These are phyloP conservation scores for Lasioglossum pauxillum DNA, from an alignment of 2,888 invertebrate genomes.

Conservation along the genomic window DNA sequence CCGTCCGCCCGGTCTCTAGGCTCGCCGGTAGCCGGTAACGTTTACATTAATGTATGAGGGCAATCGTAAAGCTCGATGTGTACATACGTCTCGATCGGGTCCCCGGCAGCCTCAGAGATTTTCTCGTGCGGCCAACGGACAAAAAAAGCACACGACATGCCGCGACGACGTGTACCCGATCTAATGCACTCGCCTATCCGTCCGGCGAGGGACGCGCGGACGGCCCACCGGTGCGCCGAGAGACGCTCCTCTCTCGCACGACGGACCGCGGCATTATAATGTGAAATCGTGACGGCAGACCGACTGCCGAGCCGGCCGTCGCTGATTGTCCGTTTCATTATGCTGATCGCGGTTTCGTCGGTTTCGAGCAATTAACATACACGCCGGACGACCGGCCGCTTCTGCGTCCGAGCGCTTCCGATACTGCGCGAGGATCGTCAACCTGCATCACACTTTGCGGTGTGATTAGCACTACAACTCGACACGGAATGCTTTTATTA, in stretches of 20 bases:
- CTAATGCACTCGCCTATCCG: conserved; percentile 73
- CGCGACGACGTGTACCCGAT: conserved; percentile 73
- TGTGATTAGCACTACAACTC: neutral
- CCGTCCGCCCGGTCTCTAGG: conserved; percentile 28
- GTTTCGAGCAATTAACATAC: conserved; percentile 70
- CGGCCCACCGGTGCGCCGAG: conserved; percentile 56
- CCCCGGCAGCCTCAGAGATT: conserved; percentile 68
- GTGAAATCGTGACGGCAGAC: conserved; percentile 71
- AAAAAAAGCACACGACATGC: conserved; percentile 72
- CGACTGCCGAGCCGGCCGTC: conserved; percentile 39
- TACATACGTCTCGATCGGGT: conserved; percentile 82
- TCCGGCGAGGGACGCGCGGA: conserved; percentile 56
- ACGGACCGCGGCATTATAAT: conserved; percentile 64
- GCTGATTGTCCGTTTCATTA: conserved; percentile 73
- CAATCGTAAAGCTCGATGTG: conserved; percentile 83
- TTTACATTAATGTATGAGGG: conserved; percentile 84
- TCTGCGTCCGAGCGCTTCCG: neutral
- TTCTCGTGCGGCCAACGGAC: conserved; percentile 72
- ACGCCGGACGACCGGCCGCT: conserved; percentile 32
- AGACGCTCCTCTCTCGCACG: conserved; percentile 41
- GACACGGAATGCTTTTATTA: neutral
- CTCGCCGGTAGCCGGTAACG: conserved; percentile 68
- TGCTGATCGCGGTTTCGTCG: conserved; percentile 71
- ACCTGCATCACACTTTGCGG: neutral
- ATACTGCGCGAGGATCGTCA: neutral